phyloP scores from a whole-genome alignment of 2,113 vertebrate genomes.

The Neolamprologus falcicula region DNA sequence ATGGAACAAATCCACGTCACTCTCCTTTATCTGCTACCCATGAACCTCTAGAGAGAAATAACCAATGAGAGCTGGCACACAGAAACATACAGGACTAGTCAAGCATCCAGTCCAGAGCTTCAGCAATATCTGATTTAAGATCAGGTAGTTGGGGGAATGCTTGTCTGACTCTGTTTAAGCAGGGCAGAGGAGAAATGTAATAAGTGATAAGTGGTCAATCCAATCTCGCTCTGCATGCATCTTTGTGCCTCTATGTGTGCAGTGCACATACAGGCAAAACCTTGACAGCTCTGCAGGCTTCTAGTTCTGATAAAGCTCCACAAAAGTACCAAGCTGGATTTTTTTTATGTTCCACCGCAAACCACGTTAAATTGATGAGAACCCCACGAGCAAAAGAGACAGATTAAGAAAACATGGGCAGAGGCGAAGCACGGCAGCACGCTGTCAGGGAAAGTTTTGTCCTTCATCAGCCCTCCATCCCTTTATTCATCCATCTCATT shows the following conservation, averaged over 20 bases:
- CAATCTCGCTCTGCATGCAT: not conserved
- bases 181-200: not conserved
- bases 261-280: not conserved
- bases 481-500: constrained; percentile 51
- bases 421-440: not conserved
- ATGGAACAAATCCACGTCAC: not conserved
- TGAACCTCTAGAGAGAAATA: not conserved
- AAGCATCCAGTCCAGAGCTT: not conserved
- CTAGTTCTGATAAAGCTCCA: constrained; percentile 14
- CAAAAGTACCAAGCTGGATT: not conserved
- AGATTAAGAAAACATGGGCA: not conserved
- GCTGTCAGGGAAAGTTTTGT: constrained; percentile 32
- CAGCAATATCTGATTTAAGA: not conserved
- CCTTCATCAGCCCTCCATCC: constrained; percentile 59
- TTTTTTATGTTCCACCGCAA: not conserved
- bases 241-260: not conserved
- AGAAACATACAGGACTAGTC: not conserved
- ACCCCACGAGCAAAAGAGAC: not conserved
- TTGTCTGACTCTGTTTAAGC: not conserved
- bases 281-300: not conserved
- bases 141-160: not conserved
- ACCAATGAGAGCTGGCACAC: not conserved
- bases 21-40: not conserved
- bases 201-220: not conserved
- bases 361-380: not conserved